These are phyloP conservation scores for Neofelis nebulosa DNA, from an alignment of 2,113 vertebrate genomes.

Conservation along the genomic window DNA sequence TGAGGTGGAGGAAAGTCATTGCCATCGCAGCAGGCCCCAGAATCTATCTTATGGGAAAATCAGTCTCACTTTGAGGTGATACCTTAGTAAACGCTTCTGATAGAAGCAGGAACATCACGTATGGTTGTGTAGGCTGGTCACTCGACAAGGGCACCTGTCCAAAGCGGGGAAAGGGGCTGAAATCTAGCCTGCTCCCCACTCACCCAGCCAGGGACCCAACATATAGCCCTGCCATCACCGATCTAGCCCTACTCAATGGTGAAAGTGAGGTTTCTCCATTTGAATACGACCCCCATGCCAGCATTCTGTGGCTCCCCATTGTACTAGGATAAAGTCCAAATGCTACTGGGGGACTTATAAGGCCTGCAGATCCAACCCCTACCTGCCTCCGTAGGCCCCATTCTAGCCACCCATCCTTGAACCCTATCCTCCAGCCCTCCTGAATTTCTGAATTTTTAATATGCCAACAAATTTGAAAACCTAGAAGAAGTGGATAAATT, in stretches of 20 bases:
- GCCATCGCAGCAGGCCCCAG: background rate
- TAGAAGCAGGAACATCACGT: background rate
- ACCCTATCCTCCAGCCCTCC: background rate
- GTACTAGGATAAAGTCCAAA: background rate
- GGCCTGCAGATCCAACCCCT: background rate
- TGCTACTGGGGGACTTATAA: background rate
- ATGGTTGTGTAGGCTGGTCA: background rate
- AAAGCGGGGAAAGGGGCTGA: background rate
- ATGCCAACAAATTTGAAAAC: background rate
- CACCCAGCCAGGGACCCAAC: background rate
- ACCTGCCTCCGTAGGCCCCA: background rate
- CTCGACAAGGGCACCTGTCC: background rate
- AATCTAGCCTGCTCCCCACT: background rate
- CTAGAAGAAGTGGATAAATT: background rate
- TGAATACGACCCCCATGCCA: background rate
- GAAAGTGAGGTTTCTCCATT: background rate
- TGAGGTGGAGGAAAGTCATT: background rate
- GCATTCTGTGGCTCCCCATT: background rate
- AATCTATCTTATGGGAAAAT: background rate
- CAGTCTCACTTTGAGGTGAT: background rate
- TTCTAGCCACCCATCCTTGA: background rate
- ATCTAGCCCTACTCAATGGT: background rate
- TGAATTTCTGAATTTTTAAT: background rate
- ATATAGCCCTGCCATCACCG: too few relatives aligned
- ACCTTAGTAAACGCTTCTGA: background rate